A percentile compares a stretch with the other conserved stretches of the same genome.
These are phyloP conservation scores for Balanococcus diminutus DNA, from an alignment of 2,888 invertebrate species.

Conservation along the genomic window DNA sequence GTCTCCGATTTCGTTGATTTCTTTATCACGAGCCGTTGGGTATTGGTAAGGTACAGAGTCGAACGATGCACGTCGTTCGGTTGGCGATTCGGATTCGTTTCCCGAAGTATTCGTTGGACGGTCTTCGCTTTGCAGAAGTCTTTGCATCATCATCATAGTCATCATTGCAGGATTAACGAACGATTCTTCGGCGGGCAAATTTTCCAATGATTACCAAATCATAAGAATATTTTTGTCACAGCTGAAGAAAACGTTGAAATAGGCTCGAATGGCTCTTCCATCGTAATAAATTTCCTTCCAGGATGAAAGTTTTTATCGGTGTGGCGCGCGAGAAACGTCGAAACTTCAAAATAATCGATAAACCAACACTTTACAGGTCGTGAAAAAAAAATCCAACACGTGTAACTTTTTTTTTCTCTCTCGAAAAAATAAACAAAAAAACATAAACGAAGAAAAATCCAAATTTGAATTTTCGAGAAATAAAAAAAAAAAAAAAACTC, in stretches of 20 bases:
- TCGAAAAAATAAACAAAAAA: neutral
- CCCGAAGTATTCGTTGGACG: slow-evolving; percentile 43
- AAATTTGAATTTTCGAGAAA: neutral
- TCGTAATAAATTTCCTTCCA: neutral
- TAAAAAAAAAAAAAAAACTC: neutral
- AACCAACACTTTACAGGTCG: too few relatives aligned
- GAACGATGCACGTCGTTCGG: slow-evolving; percentile 43
- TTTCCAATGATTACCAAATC: neutral
- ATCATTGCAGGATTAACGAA: slow-evolving; percentile 56
- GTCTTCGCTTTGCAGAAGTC: slow-evolving; percentile 57
- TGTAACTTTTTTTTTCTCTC: too few relatives aligned
- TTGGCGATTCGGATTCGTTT: neutral
- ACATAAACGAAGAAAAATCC: neutral
- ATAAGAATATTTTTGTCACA: neutral
- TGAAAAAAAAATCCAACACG: neutral
- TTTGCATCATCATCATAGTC: slow-evolving; percentile 59
- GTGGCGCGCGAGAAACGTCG: too few relatives aligned
- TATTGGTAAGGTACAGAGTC: slow-evolving; percentile 34
- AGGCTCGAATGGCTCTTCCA: neutral
- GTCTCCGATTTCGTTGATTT: neutral
- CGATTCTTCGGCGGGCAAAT: slow-evolving; percentile 1
- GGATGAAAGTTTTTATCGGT: neutral
- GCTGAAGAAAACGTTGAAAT: neutral
- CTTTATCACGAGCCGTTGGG: neutral
- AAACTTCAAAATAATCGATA: neutral